Percentiles rank a stretch among this genome's conserved stretches.
Evolutionary conservation across 1,140 invertebrate genomes (phyloP).

Genomic region (Euwallacea fornicatus): DNA sequence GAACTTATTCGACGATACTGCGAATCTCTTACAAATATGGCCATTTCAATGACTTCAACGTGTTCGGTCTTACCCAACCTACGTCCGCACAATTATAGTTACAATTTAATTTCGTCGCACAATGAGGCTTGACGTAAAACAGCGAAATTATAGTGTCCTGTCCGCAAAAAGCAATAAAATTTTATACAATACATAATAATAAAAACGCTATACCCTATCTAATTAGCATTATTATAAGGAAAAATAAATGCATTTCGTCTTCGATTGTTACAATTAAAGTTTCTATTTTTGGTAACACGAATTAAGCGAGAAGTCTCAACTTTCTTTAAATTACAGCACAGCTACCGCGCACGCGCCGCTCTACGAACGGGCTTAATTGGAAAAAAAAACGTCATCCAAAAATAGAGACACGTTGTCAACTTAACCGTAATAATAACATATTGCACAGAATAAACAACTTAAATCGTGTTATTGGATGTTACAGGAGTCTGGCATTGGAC

Average conservation of each 20-base stretch:
- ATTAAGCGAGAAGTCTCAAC: neutral
- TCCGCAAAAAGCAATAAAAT: slow-evolving; percentile 24
- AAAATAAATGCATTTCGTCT: slow-evolving; percentile 28
- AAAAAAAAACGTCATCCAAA: slow-evolving; percentile 13
- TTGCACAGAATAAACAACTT: slow-evolving; percentile 39
- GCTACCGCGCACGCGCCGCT: neutral
- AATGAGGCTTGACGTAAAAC: neutral
- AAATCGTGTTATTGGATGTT: slow-evolving; percentile 12
- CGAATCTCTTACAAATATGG: slow-evolving; percentile 41
- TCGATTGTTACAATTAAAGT: slow-evolving; percentile 22
- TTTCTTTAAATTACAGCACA: slow-evolving; percentile 5
- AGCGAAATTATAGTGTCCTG: slow-evolving; percentile 14
- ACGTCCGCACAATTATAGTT: neutral
- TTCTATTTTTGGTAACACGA: slow-evolving; percentile 30
- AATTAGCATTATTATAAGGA: neutral
- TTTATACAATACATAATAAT: slow-evolving; percentile 24
- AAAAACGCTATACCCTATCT: slow-evolving; percentile 14
- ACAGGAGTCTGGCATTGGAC: too few species aligned
- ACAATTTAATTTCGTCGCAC: neutral
- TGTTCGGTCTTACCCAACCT: neutral
- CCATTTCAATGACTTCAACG: slow-evolving; percentile 35
- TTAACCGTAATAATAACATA: slow-evolving; percentile 14
- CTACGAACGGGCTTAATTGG: neutral
- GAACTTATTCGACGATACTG: slow-evolving; percentile 33
- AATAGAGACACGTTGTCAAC: slow-evolving; percentile 29